Evolutionary conservation across 1,140 invertebrate species (phyloP).

Genomic region (Drosophila simulans): DNA sequence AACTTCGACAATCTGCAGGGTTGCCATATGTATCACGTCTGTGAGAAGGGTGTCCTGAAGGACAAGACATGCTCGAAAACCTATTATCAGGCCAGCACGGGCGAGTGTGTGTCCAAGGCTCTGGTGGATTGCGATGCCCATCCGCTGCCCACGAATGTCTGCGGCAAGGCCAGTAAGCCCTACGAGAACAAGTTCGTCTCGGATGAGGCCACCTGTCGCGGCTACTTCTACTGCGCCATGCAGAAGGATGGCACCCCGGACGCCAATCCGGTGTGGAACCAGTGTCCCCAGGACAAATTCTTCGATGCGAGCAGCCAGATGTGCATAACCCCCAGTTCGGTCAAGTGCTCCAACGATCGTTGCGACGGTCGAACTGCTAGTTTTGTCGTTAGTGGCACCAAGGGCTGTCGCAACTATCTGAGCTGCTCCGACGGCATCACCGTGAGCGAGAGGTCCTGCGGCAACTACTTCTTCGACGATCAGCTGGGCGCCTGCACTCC

Average conservation of each 20-base stretch:
- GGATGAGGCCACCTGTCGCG: conserved; percentile 68
- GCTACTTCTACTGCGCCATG: conserved; percentile 63
- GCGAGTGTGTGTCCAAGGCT: conserved; percentile 49
- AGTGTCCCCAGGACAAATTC: conserved; percentile 54
- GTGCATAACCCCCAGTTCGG: conserved; percentile 38
- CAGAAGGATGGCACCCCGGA: conserved; percentile 43
- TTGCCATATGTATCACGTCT: conserved; percentile 61
- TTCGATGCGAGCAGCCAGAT: conserved; percentile 51
- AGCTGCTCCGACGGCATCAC: conserved; percentile 49
- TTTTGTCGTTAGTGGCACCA: conserved; percentile 46
- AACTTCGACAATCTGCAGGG: conserved; percentile 53
- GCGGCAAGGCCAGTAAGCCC: conserved; percentile 57
- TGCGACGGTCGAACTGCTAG: conserved; percentile 61
- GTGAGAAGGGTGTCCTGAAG: conserved; percentile 40
- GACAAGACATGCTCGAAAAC: conserved; percentile 32
- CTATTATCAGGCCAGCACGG: conserved; percentile 60
- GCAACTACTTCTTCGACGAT: conserved; percentile 65
- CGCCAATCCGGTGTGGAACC: conserved; percentile 40
- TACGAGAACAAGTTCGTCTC: conserved; percentile 40
- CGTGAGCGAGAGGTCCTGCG: conserved; percentile 42
- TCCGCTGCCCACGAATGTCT: conserved; percentile 64
- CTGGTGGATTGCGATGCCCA: conserved; percentile 59
- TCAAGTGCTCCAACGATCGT: conserved; percentile 62
- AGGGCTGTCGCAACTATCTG: conserved; percentile 66
- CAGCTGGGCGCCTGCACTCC: conserved; percentile 33